These are phyloP conservation scores for Congeria kusceri DNA, from an alignment of 2,888 invertebrate species.

Conservation along the genomic window DNA sequence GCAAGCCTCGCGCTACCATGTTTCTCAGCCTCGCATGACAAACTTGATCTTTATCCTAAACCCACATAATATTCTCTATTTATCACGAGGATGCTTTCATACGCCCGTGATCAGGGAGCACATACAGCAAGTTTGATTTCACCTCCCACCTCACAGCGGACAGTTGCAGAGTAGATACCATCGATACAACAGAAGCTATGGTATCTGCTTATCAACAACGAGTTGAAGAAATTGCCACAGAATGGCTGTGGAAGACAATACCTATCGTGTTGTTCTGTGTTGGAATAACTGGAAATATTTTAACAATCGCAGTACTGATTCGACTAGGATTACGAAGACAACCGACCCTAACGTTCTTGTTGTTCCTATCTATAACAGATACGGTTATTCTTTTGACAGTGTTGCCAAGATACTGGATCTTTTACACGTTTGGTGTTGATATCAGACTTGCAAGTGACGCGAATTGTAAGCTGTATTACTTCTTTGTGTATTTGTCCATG, in stretches of 20 bases:
- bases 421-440: slow-evolving; percentile 52
- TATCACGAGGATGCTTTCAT: too few species aligned
- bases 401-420: slow-evolving; percentile 61
- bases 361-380: slow-evolving; percentile 63
- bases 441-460: slow-evolving; percentile 50
- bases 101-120: too few species aligned
- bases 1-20: too few species aligned
- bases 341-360: slow-evolving; percentile 62
- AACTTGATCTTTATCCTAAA: too few species aligned
- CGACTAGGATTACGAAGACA: slow-evolving; percentile 57
- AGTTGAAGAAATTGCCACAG: slow-evolving; percentile 8
- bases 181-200: too few species aligned
- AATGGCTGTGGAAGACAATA: slow-evolving; percentile 62
- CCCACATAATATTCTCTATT: too few species aligned
- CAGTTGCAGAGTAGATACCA: too few species aligned
- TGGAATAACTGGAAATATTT: slow-evolving; percentile 64
- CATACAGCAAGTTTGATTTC: too few species aligned
- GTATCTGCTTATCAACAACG: too few species aligned
- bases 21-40: too few species aligned
- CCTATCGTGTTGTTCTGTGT: slow-evolving; percentile 62
- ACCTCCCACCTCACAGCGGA: too few species aligned
- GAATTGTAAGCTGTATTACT: slow-evolving; percentile 66
- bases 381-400: slow-evolving; percentile 62
- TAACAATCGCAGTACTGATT: slow-evolving; percentile 60
- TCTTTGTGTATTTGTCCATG: slow-evolving; percentile 69